These are phyloP conservation scores for Anolis apletophallus DNA, from an alignment of 2,797 vertebrate genomes.

Conservation along the genomic window DNA sequence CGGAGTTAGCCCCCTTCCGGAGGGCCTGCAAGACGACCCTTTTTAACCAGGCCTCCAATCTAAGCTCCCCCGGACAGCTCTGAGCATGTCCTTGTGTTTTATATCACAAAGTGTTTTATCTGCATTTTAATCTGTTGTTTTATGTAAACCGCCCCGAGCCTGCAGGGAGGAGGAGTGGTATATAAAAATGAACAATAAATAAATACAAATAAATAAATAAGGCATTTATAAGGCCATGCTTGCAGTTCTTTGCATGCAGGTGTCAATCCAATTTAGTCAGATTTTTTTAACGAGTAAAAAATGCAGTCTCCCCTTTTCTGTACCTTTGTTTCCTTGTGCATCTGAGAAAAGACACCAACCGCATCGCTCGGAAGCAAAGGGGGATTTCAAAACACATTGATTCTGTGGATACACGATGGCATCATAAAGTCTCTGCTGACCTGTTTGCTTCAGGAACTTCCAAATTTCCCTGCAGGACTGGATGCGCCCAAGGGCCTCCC, in stretches of 20 bases:
- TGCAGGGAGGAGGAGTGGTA: no score
- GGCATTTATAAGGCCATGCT: neutral
- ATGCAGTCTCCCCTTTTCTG: neutral
- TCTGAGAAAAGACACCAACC: neutral
- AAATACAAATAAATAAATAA: no score
- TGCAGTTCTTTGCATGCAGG: neutral
- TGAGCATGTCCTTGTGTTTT: no score
- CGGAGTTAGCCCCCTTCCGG: no score
- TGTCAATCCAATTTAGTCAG: neutral
- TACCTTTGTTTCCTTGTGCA: neutral
- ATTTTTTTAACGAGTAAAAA: neutral
- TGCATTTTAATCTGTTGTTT: no score
- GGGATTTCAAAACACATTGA: neutral
- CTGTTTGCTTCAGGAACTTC: conserved; percentile 87
- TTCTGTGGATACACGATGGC: neutral
- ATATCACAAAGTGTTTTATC: no score
- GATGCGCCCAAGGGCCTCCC: conserved; percentile 84
- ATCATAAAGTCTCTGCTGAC: conserved; percentile 70
- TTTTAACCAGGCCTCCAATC: no score
- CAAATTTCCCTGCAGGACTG: conserved; percentile 86
- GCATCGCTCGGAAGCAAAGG: neutral
- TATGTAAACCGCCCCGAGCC: no score
- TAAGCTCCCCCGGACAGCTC: no score
- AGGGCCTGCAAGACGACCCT: no score
- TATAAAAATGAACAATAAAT: no score